Base-by-base conservation (phyloP, 1,140 invertebrate species). In the Ditylenchus dipsaci region DNA sequence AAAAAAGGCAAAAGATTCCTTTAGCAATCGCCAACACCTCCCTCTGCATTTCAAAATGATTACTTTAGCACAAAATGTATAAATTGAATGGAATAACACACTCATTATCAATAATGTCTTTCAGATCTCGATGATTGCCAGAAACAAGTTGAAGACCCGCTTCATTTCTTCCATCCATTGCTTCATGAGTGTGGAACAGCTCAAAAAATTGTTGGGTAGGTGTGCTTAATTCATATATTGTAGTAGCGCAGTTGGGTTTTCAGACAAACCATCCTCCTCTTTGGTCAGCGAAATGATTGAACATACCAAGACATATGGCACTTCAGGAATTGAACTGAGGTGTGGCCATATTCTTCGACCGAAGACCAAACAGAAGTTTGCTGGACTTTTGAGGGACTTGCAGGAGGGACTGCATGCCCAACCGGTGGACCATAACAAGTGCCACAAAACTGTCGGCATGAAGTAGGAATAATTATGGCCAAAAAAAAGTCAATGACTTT, bases 271-370 rank as follows among this genome's bases (percentile, higher is more conserved):
- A 7, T 21, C 49, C 15, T 53, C n/a, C 3, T 19, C 23, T 21
- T 19, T 53, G 8, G 23, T 53, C 3, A 21, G 8, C 15, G n/a
- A 53, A 26, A 7, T 53, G n/a, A 21, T 53, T 53, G 49, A 3
- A 3, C 49, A 53, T 17, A 19, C 23, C 3, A 26, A 53, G 3
- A 19, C n/a, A 3, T 26, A 53, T 17, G 23, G 23, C 15, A 7
- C 3, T 53, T 19, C 23, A 21, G 49, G 49, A 3, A 26, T 53
- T 26, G 49, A 53, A 15, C 15, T 53, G 23, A 26, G 23, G n/a
- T 53, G 49, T 53, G n/a, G n/a, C n/a, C 49, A 53, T 17, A 19
- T 53, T 53, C 49, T 53, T 26, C 49, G 49, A 53, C n/a, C n/a
- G 15, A 15, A 53, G 15, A 53, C 8, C 49, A 53, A 53, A 53